Evolutionary conservation across 2,113 vertebrate genomes (phyloP).

Genomic region (Plecotus auritus): DNA sequence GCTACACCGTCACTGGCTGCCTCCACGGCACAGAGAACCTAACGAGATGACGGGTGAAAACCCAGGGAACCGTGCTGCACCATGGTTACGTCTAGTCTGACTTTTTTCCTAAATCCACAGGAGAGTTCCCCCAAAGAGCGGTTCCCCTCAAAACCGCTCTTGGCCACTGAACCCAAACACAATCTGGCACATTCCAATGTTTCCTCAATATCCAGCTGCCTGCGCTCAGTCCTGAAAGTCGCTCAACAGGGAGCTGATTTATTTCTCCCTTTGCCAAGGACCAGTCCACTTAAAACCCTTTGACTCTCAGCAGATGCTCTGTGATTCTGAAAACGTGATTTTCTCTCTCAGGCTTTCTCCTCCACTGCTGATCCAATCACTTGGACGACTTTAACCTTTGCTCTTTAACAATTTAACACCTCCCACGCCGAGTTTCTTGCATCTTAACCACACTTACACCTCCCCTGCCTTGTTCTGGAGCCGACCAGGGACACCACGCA

Average conservation of each 20-base stretch:
- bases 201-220: slow-evolving; percentile 1
- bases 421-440: neutral
- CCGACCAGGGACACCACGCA: no score
- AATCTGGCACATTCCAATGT: neutral
- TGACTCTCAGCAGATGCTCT: neutral
- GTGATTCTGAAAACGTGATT: neutral
- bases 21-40: neutral
- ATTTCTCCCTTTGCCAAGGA: slow-evolving; percentile 12
- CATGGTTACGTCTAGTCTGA: neutral
- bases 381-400: neutral
- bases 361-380: neutral
- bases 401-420: neutral
- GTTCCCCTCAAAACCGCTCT: neutral
- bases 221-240: slow-evolving; percentile 19
- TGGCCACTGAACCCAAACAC: neutral
- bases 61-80: neutral
- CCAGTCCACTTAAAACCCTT: neutral
- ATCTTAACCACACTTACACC: neutral
- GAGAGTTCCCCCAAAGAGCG: neutral
- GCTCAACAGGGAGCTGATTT: neutral
- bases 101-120: neutral
- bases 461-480: neutral
- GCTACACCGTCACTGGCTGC: fast-evolving
- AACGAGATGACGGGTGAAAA: fast-evolving
- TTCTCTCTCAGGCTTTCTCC: neutral